A percentile compares a stretch with the other conserved stretches of the same genome.
These are phyloP conservation scores for Hippocampus kuda DNA, from an alignment of 2,797 vertebrate species.

Conservation along the genomic window DNA sequence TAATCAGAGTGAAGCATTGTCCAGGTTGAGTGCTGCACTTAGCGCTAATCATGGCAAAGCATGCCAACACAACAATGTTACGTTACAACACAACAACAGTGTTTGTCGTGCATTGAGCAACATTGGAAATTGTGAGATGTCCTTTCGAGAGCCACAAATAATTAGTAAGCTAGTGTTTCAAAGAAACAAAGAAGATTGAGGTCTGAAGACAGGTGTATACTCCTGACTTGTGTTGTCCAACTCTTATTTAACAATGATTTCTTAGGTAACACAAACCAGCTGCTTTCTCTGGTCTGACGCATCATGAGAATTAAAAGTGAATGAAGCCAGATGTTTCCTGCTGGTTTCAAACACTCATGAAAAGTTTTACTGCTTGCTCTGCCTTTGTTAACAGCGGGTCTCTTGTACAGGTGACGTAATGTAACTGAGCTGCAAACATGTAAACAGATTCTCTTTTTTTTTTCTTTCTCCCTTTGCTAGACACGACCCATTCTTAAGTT, in stretches of 20 bases:
- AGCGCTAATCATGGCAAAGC: too few species aligned
- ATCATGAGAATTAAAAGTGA: constrained; percentile 28
- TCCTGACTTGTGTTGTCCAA: constrained; percentile 2
- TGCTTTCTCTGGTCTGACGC: constrained; percentile 21
- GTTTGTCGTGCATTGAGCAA: too few species aligned
- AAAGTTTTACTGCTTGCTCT: constrained; percentile 18
- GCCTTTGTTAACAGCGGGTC: constrained; percentile 16
- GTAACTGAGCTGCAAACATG: constrained; percentile 17
- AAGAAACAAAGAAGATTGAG: too few species aligned
- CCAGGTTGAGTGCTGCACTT: too few species aligned
- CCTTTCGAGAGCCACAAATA: too few species aligned
- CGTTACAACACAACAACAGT: too few species aligned
- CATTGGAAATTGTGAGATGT: too few species aligned
- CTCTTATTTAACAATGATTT: constrained; percentile 27
- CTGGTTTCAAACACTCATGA: constrained; percentile 9
- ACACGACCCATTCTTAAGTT: background rate
- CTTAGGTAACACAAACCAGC: constrained; percentile 35
- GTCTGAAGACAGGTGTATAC: too few species aligned
- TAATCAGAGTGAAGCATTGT: too few species aligned
- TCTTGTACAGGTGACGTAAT: constrained; percentile 18
- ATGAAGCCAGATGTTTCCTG: constrained; percentile 50
- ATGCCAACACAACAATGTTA: too few species aligned
- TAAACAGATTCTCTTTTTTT: constrained; percentile 1
- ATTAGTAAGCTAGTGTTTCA: too few species aligned
- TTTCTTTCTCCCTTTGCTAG: background rate